Base-by-base conservation (phyloP, 2,888 invertebrate species). In the Agonopterix arenella region DNA sequence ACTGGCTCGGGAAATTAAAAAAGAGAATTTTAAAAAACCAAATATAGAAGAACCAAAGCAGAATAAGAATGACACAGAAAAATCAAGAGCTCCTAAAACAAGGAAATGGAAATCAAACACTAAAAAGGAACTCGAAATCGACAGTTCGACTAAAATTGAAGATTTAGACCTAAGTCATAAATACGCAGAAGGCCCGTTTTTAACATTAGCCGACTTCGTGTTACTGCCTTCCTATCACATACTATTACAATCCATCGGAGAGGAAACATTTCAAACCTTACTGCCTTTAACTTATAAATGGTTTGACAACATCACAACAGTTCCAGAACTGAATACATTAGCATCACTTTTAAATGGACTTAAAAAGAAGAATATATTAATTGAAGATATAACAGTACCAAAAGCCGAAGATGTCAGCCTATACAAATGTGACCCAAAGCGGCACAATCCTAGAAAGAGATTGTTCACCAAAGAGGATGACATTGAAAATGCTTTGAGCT, bases 161-260 rank as follows among this genome's bases (percentile, higher is more conserved):
- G 80, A 91, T 52, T 72, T 92, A 10, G 75, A 90, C 56, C 76
- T 93, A 5, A 89, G 88, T 40, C 97, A 97, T 73, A 84, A 90
- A 47, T 98, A 92, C 85, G 94, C 95, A 2, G 97, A 98, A 82
- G 97, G 97, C 1, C 92, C 94, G 1, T 91, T 90, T 56, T 90
- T 97, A 66, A 96, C 96, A 0, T 81, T 98, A 59, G 93, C 97
- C 3, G 98, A 98, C 80, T 73, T 97, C 42, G 91, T 97, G 52
- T 86, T 98, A 51, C 92, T 93, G 62, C 93, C 95, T 1, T 93
- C 93, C 64, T 90, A 94, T 64, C 84, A 92, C 55, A 81, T 94
- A 36, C 76, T 94, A 46, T 81, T 93, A 36, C 75, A 89, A 55
- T 74, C 81, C 38, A 80, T 91, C 48, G 79, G 80, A 0, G 49